Evolutionary conservation across 2,113 vertebrate species (phyloP), one percentile per base, ranked within the genome.

Genomic region (Hyperopisus bebe): DNA sequence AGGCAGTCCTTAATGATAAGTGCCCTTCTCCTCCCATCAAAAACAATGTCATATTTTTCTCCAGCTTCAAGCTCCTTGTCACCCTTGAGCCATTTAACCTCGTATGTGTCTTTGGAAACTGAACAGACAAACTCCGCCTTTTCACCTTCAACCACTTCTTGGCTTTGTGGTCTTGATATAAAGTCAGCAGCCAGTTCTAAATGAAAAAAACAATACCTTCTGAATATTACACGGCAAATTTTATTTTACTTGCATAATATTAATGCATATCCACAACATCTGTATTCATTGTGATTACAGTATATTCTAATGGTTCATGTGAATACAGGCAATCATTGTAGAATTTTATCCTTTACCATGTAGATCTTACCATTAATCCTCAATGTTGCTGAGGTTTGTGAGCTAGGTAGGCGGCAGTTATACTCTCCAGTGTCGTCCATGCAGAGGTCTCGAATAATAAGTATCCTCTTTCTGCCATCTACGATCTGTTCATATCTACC

Each of bases 181-280:
- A 99, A 99, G 94, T 99, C 98, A 70, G 98, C 98, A 24, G 98
- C 97, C 93, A 98, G 96, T 95, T 99, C 98, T 99, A 89, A 89
- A 94, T 94, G 74, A 89, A 90, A 70, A 42, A 15, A 80, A 4
- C 6, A 77, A 62, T 51, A 50, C 10, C 35, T 51, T 27, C 2
- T 51, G 4, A 42, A 80, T 80, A 62, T 62, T 62, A 62, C 24
- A 62, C 0, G 24, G 58, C 8, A n/a, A 27, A 62, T 62, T 62
- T n/a, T 10, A 62, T 62, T 62, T n/a, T 3, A 62, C 58, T 62
- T 62, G 21, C n/a, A 31, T n/a, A 62, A 24, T 62, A 62, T 35
- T 58, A n/a, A 27, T 35, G 13, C 35, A 77, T 77, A 77, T 15
- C 15, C 39, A 55, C 3, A 15, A 1, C 51, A 53, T 87, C 44